Evolutionary conservation across 2,888 invertebrate species (phyloP).

Genomic region (Brassicogethes aeneus): DNA sequence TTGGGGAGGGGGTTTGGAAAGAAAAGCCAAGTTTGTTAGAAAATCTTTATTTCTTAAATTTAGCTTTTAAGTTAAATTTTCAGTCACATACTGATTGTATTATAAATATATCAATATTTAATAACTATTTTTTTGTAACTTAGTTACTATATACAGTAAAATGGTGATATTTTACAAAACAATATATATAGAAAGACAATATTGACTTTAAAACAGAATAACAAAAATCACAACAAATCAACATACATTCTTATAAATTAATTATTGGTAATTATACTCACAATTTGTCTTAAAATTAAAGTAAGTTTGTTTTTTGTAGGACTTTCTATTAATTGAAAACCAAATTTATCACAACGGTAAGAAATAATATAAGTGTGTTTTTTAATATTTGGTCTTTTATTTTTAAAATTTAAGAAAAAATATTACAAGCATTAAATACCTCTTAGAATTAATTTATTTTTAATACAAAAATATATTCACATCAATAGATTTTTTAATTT

Average conservation of each 20-base stretch:
- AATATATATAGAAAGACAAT: constrained; percentile 21
- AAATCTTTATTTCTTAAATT: constrained; percentile 33
- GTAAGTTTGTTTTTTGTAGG: background rate
- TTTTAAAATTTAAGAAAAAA: background rate
- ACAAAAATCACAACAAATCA: constrained; percentile 23
- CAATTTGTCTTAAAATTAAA: constrained; percentile 1
- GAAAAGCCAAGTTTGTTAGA: too few relatives aligned
- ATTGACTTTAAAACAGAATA: constrained; percentile 20
- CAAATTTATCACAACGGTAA: background rate
- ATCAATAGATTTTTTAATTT: background rate
- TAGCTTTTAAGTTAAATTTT: constrained; percentile 32
- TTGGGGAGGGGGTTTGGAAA: too few relatives aligned
- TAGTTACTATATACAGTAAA: constrained; percentile 39
- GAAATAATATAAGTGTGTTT: too few relatives aligned
- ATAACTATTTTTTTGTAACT: constrained; percentile 36
- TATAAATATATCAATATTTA: constrained; percentile 43
- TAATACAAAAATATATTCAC: constrained; percentile 1
- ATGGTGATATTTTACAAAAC: constrained; percentile 32
- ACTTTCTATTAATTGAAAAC: background rate
- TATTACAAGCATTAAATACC: background rate
- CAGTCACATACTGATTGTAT: constrained; percentile 38
- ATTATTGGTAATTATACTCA: background rate
- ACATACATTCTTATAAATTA: constrained; percentile 3
- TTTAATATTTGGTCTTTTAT: background rate
- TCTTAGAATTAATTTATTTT: background rate